phyloP scores from a whole-genome alignment of 2,888 invertebrate species.

The Odontothrips loti region DNA sequence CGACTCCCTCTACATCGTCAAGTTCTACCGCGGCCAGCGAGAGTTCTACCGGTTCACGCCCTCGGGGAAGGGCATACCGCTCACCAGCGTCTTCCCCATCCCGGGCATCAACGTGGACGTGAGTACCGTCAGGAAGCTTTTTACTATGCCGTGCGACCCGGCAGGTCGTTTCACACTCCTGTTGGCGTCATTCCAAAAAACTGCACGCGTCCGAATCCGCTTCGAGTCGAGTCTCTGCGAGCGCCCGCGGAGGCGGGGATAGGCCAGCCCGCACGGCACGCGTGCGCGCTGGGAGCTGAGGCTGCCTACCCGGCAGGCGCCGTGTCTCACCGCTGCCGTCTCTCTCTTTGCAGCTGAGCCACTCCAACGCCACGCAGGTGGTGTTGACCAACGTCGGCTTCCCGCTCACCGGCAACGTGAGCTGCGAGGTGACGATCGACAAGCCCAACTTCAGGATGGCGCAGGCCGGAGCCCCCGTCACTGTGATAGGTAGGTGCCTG shows the following conservation, averaged over 20 bases:
- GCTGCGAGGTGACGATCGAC: constrained; percentile 44
- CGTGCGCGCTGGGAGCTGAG: too few species aligned
- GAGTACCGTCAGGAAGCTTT: constrained; percentile 47
- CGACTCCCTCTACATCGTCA: constrained; percentile 62
- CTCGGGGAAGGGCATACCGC: constrained; percentile 56
- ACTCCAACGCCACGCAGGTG: constrained; percentile 45
- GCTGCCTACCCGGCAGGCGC: too few species aligned
- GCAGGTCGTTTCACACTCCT: too few species aligned
- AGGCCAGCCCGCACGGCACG: too few species aligned
- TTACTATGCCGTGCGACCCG: too few species aligned
- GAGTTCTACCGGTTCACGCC: constrained; percentile 83
- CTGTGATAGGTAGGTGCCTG: constrained; percentile 66
- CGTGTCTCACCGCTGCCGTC: not conserved
- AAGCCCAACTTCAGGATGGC: constrained; percentile 42
- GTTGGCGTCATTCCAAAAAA: too few species aligned
- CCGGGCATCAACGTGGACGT: constrained; percentile 76
- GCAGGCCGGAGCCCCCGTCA: constrained; percentile 51
- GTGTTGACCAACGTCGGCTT: constrained; percentile 42
- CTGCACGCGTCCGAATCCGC: too few species aligned
- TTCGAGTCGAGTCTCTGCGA: too few species aligned
- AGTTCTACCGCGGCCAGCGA: constrained; percentile 78
- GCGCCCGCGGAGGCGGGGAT: too few species aligned
- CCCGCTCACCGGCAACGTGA: constrained; percentile 42
- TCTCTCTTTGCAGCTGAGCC: constrained; percentile 56
- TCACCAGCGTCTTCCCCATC: constrained; percentile 67